Evolutionary conservation across 2,888 invertebrate species (phyloP), one percentile per base, ranked within the genome.

Genomic region (Selenia dentaria): DNA sequence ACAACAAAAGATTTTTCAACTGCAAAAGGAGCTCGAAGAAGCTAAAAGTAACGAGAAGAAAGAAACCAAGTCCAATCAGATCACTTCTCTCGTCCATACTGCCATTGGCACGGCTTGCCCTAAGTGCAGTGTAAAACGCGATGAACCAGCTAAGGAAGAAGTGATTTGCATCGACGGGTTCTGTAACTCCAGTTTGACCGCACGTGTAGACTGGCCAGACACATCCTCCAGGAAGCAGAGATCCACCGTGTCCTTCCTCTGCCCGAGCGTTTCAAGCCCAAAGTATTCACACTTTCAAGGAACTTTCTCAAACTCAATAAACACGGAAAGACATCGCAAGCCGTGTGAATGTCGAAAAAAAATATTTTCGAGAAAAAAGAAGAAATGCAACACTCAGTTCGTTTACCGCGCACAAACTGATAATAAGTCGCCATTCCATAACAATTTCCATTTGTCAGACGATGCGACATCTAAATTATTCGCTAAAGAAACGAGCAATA

Each of bases 1-100:
- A 25, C 89, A 89, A 53, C 75, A 85, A 51, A 83, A 79, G 48
- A 86, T 90, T 2, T 51, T 71, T 1, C 41, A 50, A 14, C 66
- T 88, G 14, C 86, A 89, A 54, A 77, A 67, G 45, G 70, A 87
- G 53, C 54, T 87, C 6, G 70, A 31, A 22, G 22, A 22, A 38
- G 13, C 12, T 4, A 38, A 38, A 24, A 9, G 22, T 10, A 14
- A 14, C 9, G 25, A 28, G 22, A 22, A 22, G 8, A 22, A 22
- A 11, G 27, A 27, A 5, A 27, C 12, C 22, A 22, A 22, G 18
- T 26, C 25, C 8, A 27, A 27, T 12, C 6, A 22, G 9, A 25
- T 9, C 25, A 10, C 31, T 8, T 43, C 49, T 12, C 11, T 29
- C 4, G 37, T 43, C 8, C 43, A 51, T 12, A 41, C 47, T 6